phyloP scores from a whole-genome alignment of 2,888 invertebrate species.

The Myopa tessellatipennis region DNA sequence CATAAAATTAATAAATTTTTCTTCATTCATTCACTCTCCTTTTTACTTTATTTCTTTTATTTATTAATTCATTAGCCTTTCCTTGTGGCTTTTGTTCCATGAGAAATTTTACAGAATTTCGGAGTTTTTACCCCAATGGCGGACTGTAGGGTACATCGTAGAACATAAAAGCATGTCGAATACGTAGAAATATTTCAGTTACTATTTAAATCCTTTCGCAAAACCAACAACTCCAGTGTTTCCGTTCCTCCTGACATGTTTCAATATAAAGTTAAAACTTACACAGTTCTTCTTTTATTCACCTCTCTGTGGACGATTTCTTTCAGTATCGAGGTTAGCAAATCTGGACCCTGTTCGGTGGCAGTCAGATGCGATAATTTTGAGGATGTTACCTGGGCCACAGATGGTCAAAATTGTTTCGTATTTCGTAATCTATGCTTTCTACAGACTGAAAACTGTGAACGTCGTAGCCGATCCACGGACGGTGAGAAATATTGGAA shows the following conservation, averaged over 20 bases:
- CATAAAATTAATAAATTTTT: too few species aligned
- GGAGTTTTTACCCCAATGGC: too few species aligned
- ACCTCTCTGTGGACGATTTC: not conserved
- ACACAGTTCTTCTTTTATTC: not conserved
- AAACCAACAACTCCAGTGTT: not conserved
- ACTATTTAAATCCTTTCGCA: not conserved
- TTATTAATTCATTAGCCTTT: too few species aligned
- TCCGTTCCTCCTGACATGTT: too few species aligned
- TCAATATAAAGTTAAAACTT: not conserved
- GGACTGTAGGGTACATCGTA: too few species aligned
- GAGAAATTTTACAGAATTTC: too few species aligned
- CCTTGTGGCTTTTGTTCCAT: too few species aligned
- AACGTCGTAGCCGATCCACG: conserved; percentile 22
- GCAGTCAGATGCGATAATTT: conserved; percentile 20
- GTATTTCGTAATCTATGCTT: conserved; percentile 38
- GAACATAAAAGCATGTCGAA: too few species aligned
- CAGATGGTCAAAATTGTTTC: conserved; percentile 35
- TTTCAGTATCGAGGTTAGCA: not conserved
- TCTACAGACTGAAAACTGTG: conserved; percentile 35
- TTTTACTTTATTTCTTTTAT: too few species aligned
- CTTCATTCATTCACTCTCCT: too few species aligned
- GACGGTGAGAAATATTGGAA: conserved; percentile 23
- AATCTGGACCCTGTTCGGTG: conserved; percentile 9
- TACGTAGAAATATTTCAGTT: too few species aligned
- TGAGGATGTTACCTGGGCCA: conserved; percentile 41